Evolutionary conservation across 2,797 vertebrate species (phyloP).

Genomic region (Melanogrammus aeglefinus): DNA sequence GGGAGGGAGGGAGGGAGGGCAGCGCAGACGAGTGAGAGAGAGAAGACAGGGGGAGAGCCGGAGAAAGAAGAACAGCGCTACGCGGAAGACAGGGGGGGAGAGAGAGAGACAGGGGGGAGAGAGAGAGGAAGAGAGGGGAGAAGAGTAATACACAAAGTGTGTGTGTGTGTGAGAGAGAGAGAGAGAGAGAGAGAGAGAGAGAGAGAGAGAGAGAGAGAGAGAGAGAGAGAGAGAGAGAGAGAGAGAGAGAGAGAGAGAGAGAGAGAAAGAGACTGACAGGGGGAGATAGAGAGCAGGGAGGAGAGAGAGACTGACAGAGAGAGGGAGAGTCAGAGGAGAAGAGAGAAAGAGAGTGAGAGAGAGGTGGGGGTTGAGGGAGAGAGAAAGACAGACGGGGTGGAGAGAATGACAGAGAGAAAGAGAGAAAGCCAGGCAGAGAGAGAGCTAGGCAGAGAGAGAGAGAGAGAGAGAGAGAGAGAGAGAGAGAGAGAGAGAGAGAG

Average conservation of each 20-base stretch:
- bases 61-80: no score
- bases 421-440: conserved; percentile 67
- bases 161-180: neutral
- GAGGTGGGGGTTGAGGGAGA: neutral
- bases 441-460: conserved; percentile 36
- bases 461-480: conserved; percentile 28
- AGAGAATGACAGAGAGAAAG: conserved; percentile 48
- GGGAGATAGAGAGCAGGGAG: neutral
- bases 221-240: conserved; percentile 25
- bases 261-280: neutral
- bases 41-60: conserved; percentile 1
- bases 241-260: conserved; percentile 11
- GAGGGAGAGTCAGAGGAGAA: no score
- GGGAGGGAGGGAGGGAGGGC: no score
- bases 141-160: conserved; percentile 54
- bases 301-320: neutral
- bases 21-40: conserved; percentile 32
- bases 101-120: neutral
- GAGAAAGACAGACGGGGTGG: conserved; percentile 57
- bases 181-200: conserved; percentile 54
- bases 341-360: conserved; percentile 9
- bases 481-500: neutral
- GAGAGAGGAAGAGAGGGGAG: conserved; percentile 23
- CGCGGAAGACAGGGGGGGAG: no score
- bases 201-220: conserved; percentile 6